phyloP scores from a whole-genome alignment of 2,888 invertebrate species.

The Mellilla xanthometata region DNA sequence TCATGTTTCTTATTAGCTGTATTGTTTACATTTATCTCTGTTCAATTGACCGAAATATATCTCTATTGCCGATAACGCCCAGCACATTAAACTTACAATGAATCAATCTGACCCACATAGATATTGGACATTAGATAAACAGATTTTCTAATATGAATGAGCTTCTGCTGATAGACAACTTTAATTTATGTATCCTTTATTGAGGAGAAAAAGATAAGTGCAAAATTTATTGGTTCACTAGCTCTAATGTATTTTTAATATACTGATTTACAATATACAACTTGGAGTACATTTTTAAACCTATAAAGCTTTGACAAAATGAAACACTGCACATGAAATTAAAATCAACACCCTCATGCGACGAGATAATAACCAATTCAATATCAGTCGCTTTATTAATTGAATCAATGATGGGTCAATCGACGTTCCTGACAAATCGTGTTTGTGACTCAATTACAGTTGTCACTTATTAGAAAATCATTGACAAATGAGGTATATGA shows the following conservation, averaged over 20 bases:
- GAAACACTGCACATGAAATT: too few species aligned
- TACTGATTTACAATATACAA: too few species aligned
- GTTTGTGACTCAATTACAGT: slow-evolving; percentile 68
- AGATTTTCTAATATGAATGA: slow-evolving; percentile 24
- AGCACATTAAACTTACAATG: slow-evolving; percentile 29
- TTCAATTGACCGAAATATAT: slow-evolving; percentile 40
- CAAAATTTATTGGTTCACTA: too few species aligned
- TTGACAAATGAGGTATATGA: slow-evolving; percentile 57
- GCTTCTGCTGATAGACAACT: too few species aligned
- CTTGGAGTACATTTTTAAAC: too few species aligned
- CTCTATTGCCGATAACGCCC: slow-evolving; percentile 44
- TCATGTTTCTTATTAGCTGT: slow-evolving; percentile 5
- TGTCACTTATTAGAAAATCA: slow-evolving; percentile 49
- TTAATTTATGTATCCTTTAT: too few species aligned
- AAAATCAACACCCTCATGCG: background rate
- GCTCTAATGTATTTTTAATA: too few species aligned
- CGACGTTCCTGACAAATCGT: slow-evolving; percentile 51
- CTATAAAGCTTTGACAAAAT: too few species aligned
- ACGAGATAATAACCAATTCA: slow-evolving; percentile 8
- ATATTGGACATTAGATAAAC: slow-evolving; percentile 41
- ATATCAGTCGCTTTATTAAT: slow-evolving; percentile 28
- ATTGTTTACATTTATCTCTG: slow-evolving; percentile 17
- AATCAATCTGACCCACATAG: slow-evolving; percentile 52
- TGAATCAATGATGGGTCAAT: slow-evolving; percentile 53
- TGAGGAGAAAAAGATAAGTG: too few species aligned